Base-by-base conservation (phyloP, 2,113 vertebrate genomes). In the Syngnathus scovelli region DNA sequence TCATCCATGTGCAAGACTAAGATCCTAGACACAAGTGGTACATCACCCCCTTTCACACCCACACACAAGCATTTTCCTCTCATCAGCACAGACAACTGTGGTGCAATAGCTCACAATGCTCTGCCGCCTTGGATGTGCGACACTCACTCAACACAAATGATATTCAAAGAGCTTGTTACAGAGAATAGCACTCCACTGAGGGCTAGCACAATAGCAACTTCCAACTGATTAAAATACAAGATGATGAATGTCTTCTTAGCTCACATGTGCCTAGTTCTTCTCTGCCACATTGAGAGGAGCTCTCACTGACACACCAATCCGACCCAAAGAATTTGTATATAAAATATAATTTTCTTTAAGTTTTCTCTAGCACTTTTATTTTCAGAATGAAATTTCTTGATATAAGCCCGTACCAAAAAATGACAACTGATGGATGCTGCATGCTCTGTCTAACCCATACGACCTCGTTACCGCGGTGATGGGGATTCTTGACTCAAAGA, bases 381-480 rank as follows among this genome's bases (percentile, higher is more conserved):
- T 33, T 51, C 13, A 2, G 7, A 37, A 33, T 33, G 8, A 8
- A 11, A 52, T 51, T 66, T 66, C 18, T 52, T 6, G 19, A 19
- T 37, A 12, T 19, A 16, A 58, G 64, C 68, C 71, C 66, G 78
- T 16, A 70, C 83, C 78, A 82, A 78, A 85, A 84, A 83, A 84
- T 69, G 83, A 82, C 81, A 85, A 76, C 70, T 65, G 63, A 83
- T 79, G 80, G 63, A 83, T 79, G 78, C 70, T 77, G 80, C 68
- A 64, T 68, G 74, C 78, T 79, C 78, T 33, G 27, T 33, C 27
- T 33, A 71, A 75, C 76, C 82, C 68, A 75, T 78, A 82, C 85
- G 83, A 89, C 85, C 85, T 78, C 69, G 88, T 91, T 90, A 88
- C 85, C 77, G 79, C 72, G 88, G 87, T 68, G 71, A 89, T 87